Percentiles rank a stretch among this genome's conserved stretches.
Conservation (phyloP, 2,797 vertebrate species). For the Rhodeus uyekii region DNA sequence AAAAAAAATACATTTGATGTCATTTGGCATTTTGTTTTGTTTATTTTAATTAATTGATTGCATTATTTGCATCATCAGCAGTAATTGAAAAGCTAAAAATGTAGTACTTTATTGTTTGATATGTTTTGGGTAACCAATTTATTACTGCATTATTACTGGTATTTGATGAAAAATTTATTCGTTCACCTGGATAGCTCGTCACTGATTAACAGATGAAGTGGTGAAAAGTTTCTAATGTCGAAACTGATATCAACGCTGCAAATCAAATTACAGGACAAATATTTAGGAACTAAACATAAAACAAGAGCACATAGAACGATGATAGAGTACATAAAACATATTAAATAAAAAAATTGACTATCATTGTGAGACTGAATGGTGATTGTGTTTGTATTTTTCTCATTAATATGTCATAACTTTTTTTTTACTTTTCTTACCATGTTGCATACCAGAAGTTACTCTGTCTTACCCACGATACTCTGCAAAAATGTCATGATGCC, state of each 20-base stretch:
- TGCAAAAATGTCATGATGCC: too few relatives aligned
- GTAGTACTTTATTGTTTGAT: background rate
- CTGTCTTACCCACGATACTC: too few relatives aligned
- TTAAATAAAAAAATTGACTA: too few relatives aligned
- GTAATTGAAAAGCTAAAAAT: background rate
- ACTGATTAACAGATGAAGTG: background rate
- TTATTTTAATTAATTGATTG: background rate
- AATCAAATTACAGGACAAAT: background rate
- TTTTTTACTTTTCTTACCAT: too few relatives aligned
- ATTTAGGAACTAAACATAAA: background rate
- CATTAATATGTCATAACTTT: too few relatives aligned
- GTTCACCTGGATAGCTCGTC: background rate
- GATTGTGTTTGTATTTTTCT: too few relatives aligned
- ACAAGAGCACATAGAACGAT: background rate
- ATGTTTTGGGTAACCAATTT: background rate
- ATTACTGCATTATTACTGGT: background rate
- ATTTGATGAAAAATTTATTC: background rate
- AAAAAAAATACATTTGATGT: background rate
- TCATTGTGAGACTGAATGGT: too few relatives aligned
- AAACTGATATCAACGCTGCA: fast-evolving
- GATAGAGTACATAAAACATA: background rate
- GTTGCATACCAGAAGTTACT: too few relatives aligned
- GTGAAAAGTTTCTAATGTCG: fast-evolving
- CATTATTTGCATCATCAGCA: background rate
- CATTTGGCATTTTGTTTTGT: too few relatives aligned